Evolutionary conservation across 2,797 vertebrate genomes (phyloP), one percentile per base, ranked within the genome.

Genomic region (Numenius phaeopus): DNA sequence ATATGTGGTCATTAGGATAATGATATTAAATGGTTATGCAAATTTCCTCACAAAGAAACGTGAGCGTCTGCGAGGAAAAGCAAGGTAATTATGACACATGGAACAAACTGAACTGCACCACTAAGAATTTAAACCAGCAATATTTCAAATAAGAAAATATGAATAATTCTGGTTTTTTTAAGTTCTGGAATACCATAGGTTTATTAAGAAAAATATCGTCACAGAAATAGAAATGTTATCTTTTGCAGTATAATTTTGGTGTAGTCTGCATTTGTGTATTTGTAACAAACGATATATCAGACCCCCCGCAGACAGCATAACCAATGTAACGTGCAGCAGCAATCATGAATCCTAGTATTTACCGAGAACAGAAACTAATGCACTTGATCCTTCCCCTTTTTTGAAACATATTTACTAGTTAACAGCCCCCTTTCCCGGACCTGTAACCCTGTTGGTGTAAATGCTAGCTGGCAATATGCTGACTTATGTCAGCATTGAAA

Each of bases 1-100:
- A 96, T 97, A 97, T 93, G 97, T 82, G 62, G 93, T 91, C 94
- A 94, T 98, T 96, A 97, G 61, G 91, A 97, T 92, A 97, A 97
- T 83, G 89, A 70, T 27, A 97, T 85, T 87, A 94, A 98, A 93
- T 57, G 39, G 29, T 71, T 87, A 91, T 87, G 87, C 58, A 87
- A 72, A 94, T 93, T 84, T 82, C 70, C 44, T 40, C 26, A 86
- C 73, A 96, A 84, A 81, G 59, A 90, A 94, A 83, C n/a, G 19
- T 18, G 16, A 90, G 81, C 50, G 55, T 84, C 39, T 92, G 61
- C 49, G 49, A 97, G 75, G 37, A 75, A 61, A 93, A 93, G 39
- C 50, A 79, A 61, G 14, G 21, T 72, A 97, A 97, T 98, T 94
- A 97, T 18, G 13, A 80, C 34, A 70, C 42, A 34, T 8, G 10